Evolutionary conservation across 2,113 vertebrate genomes (phyloP), one percentile per base, ranked within the genome.

Genomic region (Athene noctua): DNA sequence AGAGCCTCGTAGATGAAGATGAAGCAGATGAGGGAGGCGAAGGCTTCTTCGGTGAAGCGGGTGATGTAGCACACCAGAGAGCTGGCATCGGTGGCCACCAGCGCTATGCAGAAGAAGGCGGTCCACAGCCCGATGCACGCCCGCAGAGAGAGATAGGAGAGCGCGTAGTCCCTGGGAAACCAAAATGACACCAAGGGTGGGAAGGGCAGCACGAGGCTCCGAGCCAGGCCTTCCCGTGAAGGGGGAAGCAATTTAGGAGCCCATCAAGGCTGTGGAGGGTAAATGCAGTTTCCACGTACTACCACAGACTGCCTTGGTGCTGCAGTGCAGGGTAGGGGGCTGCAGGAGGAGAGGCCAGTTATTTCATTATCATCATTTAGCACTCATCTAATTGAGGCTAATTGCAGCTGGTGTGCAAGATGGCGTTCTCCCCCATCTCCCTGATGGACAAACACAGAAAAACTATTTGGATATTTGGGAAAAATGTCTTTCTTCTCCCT

Each of bases 1-100:
- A 99, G 97, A 32, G 99, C 99, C 97, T 99, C 99, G 5, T 99
- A 99, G 97, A 99, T 99, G 97, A 99, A 99, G 96, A 99, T 99
- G 89, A 99, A 98, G 96, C 99, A 99, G 97, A 99, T 99, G 94
- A 99, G 98, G 49, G 99, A 98, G 13, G 99, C 99, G 15, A 99
- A 99, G 27, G 99, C 99, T 94, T 99, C 99, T 96, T 99, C 99
- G 0, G 99, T 99, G 98, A 99, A 99, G 74, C 99, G 99, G n/a
- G 99, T 99, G 93, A 99, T 99, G 97, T 99, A 99, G 97, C 99
- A 99, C 86, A 99, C 99, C 54, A 99, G 97, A 46, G 98, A 99
- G 92, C 99, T 99, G 62, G 99, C 99, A 1, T 99, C 99, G 0
- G 99, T 99, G 71, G 99, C 99, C 88, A 99, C 99, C 88, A 99